Evolutionary conservation across 1,140 invertebrate species (phyloP).

Genomic region (Drosophila sproati): DNA sequence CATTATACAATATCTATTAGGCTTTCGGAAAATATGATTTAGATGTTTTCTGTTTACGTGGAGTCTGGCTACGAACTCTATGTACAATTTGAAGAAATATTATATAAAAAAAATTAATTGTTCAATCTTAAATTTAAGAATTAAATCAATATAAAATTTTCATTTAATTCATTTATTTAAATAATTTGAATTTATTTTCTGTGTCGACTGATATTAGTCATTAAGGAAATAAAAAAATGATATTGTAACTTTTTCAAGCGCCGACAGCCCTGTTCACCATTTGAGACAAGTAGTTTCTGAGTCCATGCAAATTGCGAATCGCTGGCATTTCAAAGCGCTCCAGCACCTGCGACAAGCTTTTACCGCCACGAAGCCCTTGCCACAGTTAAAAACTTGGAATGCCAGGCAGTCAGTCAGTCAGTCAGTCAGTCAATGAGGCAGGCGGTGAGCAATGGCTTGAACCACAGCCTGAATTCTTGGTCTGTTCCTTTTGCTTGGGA

Average conservation of each 20-base stretch:
- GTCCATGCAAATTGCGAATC: constrained; percentile 69
- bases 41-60: no score
- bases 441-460: not conserved
- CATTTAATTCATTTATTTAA: no score
- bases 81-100: no score
- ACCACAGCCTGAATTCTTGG: not conserved
- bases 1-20: no score
- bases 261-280: constrained; percentile 36
- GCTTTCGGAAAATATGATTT: no score
- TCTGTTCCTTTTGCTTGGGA: constrained; percentile 6
- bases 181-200: no score
- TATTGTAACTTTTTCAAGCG: not conserved
- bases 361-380: constrained; percentile 17
- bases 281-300: constrained; percentile 10
- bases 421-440: not conserved
- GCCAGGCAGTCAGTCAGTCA: not conserved
- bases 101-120: no score
- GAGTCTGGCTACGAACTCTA: no score
- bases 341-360: constrained; percentile 64
- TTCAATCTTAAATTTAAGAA: no score
- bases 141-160: no score
- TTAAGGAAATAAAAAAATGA: no score
- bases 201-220: no score
- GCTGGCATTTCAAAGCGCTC: constrained; percentile 59
- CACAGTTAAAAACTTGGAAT: not conserved